phyloP scores from a whole-genome alignment of 92 coral and sea anemone genomes.

The Epizoanthus scotinus region DNA sequence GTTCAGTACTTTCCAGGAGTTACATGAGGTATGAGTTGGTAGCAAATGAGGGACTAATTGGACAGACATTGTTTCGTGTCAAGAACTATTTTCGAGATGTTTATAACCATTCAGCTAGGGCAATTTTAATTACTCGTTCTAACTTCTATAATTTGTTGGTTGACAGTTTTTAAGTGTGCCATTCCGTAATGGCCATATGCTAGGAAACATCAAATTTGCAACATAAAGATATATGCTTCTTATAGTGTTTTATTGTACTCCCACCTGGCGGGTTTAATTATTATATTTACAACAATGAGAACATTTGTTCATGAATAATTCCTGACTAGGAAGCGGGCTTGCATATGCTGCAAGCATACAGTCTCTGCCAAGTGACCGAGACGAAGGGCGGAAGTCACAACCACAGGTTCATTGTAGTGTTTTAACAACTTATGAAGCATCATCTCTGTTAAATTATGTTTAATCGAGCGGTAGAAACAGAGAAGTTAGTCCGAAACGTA shows the following conservation, averaged over 20 bases:
- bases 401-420: background rate
- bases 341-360: background rate
- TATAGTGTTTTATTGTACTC: constrained; percentile 10
- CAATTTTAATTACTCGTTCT: background rate
- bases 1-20: too few relatives aligned
- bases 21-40: too few relatives aligned
- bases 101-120: too few relatives aligned
- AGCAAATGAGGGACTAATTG: too few relatives aligned
- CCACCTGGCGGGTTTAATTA: constrained; percentile 22
- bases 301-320: constrained; percentile 30
- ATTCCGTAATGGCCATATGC: constrained; percentile 4
- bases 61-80: too few relatives aligned
- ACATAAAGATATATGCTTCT: constrained; percentile 1
- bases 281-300: constrained; percentile 9
- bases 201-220: background rate
- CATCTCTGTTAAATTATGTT: background rate
- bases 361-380: background rate
- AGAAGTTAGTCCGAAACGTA: background rate
- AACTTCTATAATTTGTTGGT: background rate
- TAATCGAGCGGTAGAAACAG: background rate
- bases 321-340: background rate
- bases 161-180: background rate
- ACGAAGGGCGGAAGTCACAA: background rate
- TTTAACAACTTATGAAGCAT: background rate
- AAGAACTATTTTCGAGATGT: too few relatives aligned